phyloP scores from a whole-genome alignment of 2,797 vertebrate genomes.

The Hypotaenidia okinawae region DNA sequence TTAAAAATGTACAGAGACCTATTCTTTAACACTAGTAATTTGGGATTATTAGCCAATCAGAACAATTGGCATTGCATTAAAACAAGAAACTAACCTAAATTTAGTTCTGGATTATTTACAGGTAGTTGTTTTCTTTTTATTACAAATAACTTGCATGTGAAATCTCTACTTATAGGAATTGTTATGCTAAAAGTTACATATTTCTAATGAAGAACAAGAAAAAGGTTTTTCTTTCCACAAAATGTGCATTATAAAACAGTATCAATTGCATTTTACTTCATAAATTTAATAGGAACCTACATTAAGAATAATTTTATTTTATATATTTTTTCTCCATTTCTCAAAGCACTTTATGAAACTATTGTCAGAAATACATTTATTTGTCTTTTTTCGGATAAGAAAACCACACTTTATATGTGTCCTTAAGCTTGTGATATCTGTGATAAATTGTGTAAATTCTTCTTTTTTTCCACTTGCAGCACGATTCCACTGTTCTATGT shows the following conservation, averaged over 20 bases:
- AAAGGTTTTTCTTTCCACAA: not conserved
- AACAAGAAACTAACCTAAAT: not conserved
- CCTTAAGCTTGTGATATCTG: not conserved
- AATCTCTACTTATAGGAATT: not conserved
- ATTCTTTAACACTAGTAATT: not conserved
- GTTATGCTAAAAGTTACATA: not conserved
- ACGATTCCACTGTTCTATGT: not conserved
- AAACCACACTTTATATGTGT: not conserved
- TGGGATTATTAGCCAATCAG: not conserved
- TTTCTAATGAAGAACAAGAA: not conserved
- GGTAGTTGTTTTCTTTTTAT: not conserved
- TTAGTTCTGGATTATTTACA: slow-evolving; percentile 1
- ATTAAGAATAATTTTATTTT: not conserved
- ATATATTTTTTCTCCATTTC: not conserved
- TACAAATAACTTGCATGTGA: not conserved
- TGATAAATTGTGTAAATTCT: not conserved
- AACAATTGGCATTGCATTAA: not conserved
- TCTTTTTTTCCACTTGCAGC: not conserved
- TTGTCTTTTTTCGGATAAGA: not conserved
- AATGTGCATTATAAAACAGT: not conserved
- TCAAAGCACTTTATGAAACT: not conserved
- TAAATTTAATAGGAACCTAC: not conserved
- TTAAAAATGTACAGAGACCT: not conserved
- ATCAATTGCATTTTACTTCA: not conserved
- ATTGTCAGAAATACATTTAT: not conserved